Conservation (phyloP, 2,888 invertebrate species). For the Synanthedon vespiformis region DNA sequence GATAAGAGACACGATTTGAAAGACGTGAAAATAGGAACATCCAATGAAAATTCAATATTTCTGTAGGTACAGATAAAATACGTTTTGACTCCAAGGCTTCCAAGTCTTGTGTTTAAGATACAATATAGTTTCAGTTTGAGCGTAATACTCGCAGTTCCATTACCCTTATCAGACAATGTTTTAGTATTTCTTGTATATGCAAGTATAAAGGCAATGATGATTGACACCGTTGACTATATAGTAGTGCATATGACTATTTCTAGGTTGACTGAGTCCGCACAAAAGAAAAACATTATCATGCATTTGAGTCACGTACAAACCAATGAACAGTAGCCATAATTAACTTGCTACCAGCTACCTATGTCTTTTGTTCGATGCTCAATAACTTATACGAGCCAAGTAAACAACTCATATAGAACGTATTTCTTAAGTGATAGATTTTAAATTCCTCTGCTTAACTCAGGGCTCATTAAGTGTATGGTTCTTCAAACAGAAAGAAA, state of each 20-base stretch:
- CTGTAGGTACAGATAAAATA: no score
- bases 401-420: not conserved
- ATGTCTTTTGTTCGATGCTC: conserved; percentile 4
- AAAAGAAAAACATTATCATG: conserved; percentile 1
- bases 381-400: conserved; percentile 2
- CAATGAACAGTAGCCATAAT: not conserved
- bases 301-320: no score
- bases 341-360: conserved; percentile 7
- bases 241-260: not conserved
- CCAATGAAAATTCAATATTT: no score
- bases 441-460: not conserved
- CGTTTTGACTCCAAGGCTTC: no score
- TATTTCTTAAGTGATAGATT: not conserved
- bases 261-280: not conserved
- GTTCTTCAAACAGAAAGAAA: not conserved
- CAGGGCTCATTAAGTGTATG: not conserved
- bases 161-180: no score
- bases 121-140: no score
- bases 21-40: no score
- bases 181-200: no score
- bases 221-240: not conserved
- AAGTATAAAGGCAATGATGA: no score
- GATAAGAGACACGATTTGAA: no score
- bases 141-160: no score
- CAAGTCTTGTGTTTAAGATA: no score